phyloP scores from a whole-genome alignment of 1,140 invertebrate species.

The Lordiphosa collinella region DNA sequence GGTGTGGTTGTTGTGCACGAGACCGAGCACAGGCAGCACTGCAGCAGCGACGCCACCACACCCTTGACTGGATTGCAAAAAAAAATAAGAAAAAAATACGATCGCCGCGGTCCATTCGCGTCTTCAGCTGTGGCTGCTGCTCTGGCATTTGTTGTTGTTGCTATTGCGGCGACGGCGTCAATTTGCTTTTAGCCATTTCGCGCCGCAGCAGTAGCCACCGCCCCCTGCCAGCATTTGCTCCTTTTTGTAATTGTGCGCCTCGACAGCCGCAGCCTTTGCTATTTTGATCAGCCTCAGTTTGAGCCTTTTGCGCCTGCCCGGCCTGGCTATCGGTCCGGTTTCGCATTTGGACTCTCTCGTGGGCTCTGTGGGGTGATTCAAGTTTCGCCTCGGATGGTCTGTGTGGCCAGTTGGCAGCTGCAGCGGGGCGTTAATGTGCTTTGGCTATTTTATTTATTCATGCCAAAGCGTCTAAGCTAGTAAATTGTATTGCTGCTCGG shows the following conservation, averaged over 20 bases:
- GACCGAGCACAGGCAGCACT: constrained; percentile 51
- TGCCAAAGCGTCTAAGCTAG: constrained; percentile 76
- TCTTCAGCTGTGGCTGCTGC: constrained; percentile 21
- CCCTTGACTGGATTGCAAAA: constrained; percentile 79
- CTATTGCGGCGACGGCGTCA: constrained; percentile 43
- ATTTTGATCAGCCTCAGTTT: constrained; percentile 66
- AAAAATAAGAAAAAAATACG: constrained; percentile 31
- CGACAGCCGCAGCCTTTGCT: constrained; percentile 43
- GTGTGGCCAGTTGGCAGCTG: constrained; percentile 60
- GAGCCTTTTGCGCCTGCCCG: constrained; percentile 18
- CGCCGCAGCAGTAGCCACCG: constrained; percentile 40
- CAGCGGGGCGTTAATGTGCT: constrained; percentile 76
- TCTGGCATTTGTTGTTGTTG: constrained; percentile 54
- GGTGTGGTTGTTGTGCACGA: constrained; percentile 47
- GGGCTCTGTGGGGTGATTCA: constrained; percentile 61
- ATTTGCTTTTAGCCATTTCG: constrained; percentile 78
- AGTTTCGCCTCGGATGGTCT: constrained; percentile 48
- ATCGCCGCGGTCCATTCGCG: constrained; percentile 49
- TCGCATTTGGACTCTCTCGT: constrained; percentile 32
- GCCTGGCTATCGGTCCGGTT: constrained; percentile 60
- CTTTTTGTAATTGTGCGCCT: constrained; percentile 68
- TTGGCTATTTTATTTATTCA: constrained; percentile 78
- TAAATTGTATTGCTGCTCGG: constrained; percentile 71
- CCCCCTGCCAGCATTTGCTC: constrained; percentile 51
- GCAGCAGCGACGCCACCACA: constrained; percentile 73